Conservation (phyloP, 2,888 invertebrate species). For the Heliconius sara region DNA sequence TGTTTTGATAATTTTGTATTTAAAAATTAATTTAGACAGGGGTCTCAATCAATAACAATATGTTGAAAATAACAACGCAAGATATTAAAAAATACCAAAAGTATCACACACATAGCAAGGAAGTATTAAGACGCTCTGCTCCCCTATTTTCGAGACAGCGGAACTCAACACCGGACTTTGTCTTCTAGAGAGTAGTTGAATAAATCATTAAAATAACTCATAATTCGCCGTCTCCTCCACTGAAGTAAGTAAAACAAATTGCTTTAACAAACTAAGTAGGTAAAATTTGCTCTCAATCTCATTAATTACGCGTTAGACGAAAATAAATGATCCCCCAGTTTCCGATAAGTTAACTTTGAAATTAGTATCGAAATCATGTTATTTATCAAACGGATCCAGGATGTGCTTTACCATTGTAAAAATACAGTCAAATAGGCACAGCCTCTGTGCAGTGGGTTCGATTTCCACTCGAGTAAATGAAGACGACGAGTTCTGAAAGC, state of each 20-base stretch:
- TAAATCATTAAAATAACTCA: neutral
- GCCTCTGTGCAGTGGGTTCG: too few species aligned
- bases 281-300: neutral
- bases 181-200: neutral
- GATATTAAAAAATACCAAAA: too few species aligned
- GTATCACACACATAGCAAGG: too few species aligned
- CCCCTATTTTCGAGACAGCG: too few species aligned
- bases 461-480: too few species aligned
- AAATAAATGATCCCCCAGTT: neutral
- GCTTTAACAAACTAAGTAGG: neutral
- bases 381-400: neutral
- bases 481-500: too few species aligned
- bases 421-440: neutral
- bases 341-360: neutral
- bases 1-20: too few species aligned
- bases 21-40: too few species aligned
- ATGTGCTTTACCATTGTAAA: neutral
- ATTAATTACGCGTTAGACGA: conserved; percentile 7
- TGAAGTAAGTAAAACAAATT: neutral
- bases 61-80: too few species aligned
- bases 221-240: neutral
- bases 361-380: neutral
- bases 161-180: too few species aligned
- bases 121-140: too few species aligned
- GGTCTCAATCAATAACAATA: too few species aligned